A percentile compares a stretch with the other conserved stretches of the same genome.
phyloP scores from a whole-genome alignment of 2,888 invertebrate genomes.

The Cordylochernes scorpioides region DNA sequence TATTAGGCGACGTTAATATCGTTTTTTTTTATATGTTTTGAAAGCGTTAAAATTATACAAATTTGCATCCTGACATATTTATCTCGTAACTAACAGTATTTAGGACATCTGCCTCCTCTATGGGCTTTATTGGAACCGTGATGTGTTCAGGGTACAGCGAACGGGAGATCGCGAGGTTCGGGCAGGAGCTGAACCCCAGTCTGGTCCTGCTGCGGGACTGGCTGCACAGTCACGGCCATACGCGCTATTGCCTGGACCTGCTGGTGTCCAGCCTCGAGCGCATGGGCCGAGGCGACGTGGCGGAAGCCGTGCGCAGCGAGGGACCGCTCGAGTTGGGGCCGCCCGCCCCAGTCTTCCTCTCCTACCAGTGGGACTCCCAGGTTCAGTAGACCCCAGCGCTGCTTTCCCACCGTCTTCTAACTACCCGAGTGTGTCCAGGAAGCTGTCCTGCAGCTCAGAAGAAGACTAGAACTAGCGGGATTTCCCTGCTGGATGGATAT shows the following conservation, averaged over 20 bases:
- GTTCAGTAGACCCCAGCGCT: no score
- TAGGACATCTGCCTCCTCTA: no score
- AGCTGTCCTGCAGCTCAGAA: slow-evolving; percentile 17
- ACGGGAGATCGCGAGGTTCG: slow-evolving; percentile 20
- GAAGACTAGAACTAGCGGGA: slow-evolving; percentile 21
- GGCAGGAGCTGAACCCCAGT: slow-evolving; percentile 22
- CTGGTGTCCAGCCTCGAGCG: slow-evolving; percentile 21
- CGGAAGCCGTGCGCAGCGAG: slow-evolving; percentile 10
- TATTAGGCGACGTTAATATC: no score
- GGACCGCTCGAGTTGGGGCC: slow-evolving; percentile 11
- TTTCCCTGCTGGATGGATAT: slow-evolving; percentile 26
- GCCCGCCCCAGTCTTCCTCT: slow-evolving; percentile 22
- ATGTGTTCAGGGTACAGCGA: slow-evolving; percentile 23
- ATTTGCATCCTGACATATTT: no score
- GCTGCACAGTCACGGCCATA: slow-evolving; percentile 24
- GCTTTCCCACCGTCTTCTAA: no score
- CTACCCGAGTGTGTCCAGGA: no score
- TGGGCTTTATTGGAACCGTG: no score
- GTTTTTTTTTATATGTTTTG: no score
- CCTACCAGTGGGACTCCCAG: slow-evolving; percentile 26
- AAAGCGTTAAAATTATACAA: no score
- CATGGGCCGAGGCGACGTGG: slow-evolving; percentile 16
- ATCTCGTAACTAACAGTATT: no score
- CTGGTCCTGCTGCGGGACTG: slow-evolving; percentile 23
- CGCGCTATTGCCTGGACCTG: slow-evolving; percentile 23